Evolutionary conservation across 2,797 vertebrate genomes (phyloP).

Genomic region (Synanceia verrucosa): DNA sequence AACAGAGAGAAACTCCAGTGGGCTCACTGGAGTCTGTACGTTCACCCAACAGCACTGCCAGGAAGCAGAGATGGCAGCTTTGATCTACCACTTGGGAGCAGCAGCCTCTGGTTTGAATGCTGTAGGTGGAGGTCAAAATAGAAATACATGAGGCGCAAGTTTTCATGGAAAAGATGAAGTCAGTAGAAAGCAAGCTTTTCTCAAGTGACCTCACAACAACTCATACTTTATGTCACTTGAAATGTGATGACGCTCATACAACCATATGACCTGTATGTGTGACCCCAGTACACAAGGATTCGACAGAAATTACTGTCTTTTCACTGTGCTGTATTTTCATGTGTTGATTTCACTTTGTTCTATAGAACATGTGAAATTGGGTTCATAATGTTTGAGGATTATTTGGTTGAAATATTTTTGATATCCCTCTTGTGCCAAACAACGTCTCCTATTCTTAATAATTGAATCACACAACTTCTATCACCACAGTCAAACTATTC

Average conservation of each 20-base stretch:
- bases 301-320: neutral
- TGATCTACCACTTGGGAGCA: slow-evolving; percentile 11
- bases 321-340: neutral
- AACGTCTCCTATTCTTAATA: neutral
- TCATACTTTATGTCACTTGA: slow-evolving; percentile 1
- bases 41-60: neutral
- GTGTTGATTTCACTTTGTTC: neutral
- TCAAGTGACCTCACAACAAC: neutral
- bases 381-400: slow-evolving; percentile 3
- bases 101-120: slow-evolving; percentile 13
- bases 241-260: neutral
- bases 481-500: too few species aligned
- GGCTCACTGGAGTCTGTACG: neutral
- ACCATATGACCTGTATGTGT: slow-evolving; percentile 1
- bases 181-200: neutral
- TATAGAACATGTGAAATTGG: neutral
- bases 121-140: slow-evolving; percentile 23
- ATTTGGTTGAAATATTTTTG: neutral
- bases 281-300: neutral
- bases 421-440: slow-evolving; percentile 2
- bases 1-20: neutral
- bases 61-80: slow-evolving; percentile 4
- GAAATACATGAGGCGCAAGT: slow-evolving; percentile 6
- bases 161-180: neutral
- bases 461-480: too few species aligned